Conservation (phyloP, 2,888 invertebrate genomes). For the Chalcis sispes region DNA sequence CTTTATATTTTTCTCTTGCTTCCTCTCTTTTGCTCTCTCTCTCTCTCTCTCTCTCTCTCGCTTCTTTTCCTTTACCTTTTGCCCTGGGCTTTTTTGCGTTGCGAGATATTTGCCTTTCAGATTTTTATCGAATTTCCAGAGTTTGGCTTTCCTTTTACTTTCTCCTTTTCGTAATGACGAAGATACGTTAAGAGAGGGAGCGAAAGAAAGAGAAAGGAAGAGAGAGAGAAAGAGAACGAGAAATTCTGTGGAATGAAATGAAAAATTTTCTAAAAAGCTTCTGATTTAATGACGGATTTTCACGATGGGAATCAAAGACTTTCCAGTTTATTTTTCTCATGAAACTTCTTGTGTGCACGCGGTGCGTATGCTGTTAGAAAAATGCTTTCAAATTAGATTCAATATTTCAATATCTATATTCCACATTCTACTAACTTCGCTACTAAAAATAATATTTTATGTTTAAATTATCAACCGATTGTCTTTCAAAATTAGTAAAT, state of each 20-base stretch:
- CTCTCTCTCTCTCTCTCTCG: background rate
- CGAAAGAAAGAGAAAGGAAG: background rate
- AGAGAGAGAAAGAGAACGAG: too few relatives aligned
- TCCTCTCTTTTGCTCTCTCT: too few relatives aligned
- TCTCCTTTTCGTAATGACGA: conserved; percentile 48
- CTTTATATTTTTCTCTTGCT: background rate
- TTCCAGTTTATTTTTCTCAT: conserved; percentile 38
- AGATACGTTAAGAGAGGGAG: background rate
- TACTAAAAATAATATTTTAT: too few relatives aligned
- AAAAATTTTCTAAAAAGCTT: conserved; percentile 55
- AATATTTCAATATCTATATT: too few relatives aligned
- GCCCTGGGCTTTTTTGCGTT: conserved; percentile 36
- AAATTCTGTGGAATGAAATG: conserved; percentile 43
- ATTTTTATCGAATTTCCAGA: conserved; percentile 56
- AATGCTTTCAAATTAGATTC: too few relatives aligned
- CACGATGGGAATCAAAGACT: conserved; percentile 40
- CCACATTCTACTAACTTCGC: too few relatives aligned
- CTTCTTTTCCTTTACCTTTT: conserved; percentile 18
- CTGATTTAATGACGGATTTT: conserved; percentile 56
- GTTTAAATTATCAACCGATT: too few relatives aligned
- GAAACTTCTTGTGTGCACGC: background rate
- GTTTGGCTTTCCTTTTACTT: conserved; percentile 53
- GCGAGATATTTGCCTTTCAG: conserved; percentile 57
- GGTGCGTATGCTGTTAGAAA: too few relatives aligned
- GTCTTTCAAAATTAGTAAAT: too few relatives aligned